Conservation (phyloP, 1,140 invertebrate species). For the Stegodyphus mimosarum region DNA sequence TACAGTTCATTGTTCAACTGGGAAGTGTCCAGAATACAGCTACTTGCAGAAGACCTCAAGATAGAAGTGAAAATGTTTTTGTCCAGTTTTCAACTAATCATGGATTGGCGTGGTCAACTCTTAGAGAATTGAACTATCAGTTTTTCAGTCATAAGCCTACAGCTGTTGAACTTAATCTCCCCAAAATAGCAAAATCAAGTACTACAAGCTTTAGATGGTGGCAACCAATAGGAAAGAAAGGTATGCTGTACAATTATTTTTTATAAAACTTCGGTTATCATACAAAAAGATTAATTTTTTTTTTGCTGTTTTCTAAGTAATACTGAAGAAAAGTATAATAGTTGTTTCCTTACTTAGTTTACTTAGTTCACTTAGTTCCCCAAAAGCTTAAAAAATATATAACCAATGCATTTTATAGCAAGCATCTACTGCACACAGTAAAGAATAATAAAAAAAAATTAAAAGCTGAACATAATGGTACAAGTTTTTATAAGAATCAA, state of each 20-base stretch:
- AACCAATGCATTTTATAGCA: too few species aligned
- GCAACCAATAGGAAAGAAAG: slow-evolving; percentile 68
- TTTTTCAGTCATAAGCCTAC: slow-evolving; percentile 65
- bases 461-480: too few species aligned
- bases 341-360: too few species aligned
- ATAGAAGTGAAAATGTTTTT: slow-evolving; percentile 62
- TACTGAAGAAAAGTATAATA: too few species aligned
- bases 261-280: too few species aligned
- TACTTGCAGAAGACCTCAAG: slow-evolving; percentile 65
- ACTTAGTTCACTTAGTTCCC: too few species aligned
- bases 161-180: slow-evolving; percentile 66
- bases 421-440: too few species aligned
- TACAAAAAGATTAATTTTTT: too few species aligned
- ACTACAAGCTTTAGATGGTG: slow-evolving; percentile 69
- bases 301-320: too few species aligned
- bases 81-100: slow-evolving; percentile 62
- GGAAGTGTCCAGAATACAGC: slow-evolving; percentile 61
- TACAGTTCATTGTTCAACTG: slow-evolving; percentile 57
- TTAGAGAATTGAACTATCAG: slow-evolving; percentile 67
- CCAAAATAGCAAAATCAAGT: slow-evolving; percentile 67
- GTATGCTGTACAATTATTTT: slow-evolving; percentile 55
- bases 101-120: slow-evolving; percentile 67
- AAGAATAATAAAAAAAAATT: too few species aligned
- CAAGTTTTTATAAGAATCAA: too few species aligned
- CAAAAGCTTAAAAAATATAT: too few species aligned